These are phyloP conservation scores for Coremacera marginata DNA, from an alignment of 2,888 invertebrate species.

Conservation along the genomic window DNA sequence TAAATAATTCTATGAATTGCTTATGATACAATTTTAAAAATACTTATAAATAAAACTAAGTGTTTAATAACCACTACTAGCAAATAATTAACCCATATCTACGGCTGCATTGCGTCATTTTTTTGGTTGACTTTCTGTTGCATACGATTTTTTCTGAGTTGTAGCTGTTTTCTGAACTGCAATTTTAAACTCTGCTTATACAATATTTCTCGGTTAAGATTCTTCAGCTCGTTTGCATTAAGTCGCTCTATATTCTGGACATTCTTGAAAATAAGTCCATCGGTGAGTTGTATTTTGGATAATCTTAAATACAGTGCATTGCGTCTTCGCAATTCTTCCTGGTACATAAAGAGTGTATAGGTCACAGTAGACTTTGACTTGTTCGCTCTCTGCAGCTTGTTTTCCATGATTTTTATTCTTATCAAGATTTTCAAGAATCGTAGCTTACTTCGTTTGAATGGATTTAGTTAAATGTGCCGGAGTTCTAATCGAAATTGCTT, in stretches of 20 bases:
- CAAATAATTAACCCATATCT: too few relatives aligned
- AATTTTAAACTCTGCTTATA: neutral
- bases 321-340: neutral
- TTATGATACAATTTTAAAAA: too few relatives aligned
- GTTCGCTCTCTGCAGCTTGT: neutral
- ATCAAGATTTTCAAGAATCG: too few relatives aligned
- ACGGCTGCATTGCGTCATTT: too few relatives aligned
- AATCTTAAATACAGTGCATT: neutral
- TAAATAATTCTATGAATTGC: too few relatives aligned
- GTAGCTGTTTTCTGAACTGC: neutral
- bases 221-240: neutral
- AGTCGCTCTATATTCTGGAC: neutral
- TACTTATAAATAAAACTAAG: too few relatives aligned
- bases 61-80: too few relatives aligned
- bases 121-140: too few relatives aligned
- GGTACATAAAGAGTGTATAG: neutral
- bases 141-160: neutral
- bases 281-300: constrained; percentile 5
- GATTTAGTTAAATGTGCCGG: too few relatives aligned
- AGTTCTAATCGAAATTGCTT: too few relatives aligned
- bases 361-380: neutral
- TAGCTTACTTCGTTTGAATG: too few relatives aligned
- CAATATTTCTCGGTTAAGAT: neutral
- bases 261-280: neutral
- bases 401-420: neutral